A percentile compares a stretch with the other conserved stretches of the same genome.
Conservation (phyloP, 2,888 invertebrate species). For the Cantharis rustica region DNA sequence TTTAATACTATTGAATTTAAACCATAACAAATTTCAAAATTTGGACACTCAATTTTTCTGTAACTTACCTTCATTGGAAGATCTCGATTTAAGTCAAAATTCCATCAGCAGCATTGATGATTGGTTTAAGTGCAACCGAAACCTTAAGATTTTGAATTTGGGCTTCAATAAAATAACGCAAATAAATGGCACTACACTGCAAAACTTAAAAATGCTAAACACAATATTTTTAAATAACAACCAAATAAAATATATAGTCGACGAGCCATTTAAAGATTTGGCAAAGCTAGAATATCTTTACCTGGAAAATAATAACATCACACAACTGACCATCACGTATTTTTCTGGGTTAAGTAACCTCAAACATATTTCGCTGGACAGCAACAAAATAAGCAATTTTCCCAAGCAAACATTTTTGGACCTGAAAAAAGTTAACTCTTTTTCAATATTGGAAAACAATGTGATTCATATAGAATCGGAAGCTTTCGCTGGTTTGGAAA, state of each 20-base stretch:
- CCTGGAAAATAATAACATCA: constrained; percentile 52
- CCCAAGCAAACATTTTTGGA: neutral
- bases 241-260: constrained; percentile 48
- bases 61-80: constrained; percentile 6
- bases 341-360: constrained; percentile 52
- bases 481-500: constrained; percentile 1
- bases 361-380: constrained; percentile 50
- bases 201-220: constrained; percentile 42
- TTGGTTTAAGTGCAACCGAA: constrained; percentile 7
- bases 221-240: constrained; percentile 51
- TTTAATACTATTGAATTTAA: neutral
- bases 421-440: neutral
- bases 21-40: neutral
- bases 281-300: constrained; percentile 51
- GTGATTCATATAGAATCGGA: neutral
- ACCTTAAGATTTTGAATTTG: constrained; percentile 7
- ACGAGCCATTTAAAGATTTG: constrained; percentile 50
- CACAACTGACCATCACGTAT: constrained; percentile 47
- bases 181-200: neutral
- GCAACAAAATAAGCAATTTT: constrained; percentile 42
- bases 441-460: neutral
- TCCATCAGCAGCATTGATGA: constrained; percentile 48
- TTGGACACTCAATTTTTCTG: neutral
- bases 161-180: constrained; percentile 6
- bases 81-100: constrained; percentile 43